These are phyloP conservation scores for Remorina albescens DNA, from an alignment of 2,797 vertebrate species.

Conservation along the genomic window DNA sequence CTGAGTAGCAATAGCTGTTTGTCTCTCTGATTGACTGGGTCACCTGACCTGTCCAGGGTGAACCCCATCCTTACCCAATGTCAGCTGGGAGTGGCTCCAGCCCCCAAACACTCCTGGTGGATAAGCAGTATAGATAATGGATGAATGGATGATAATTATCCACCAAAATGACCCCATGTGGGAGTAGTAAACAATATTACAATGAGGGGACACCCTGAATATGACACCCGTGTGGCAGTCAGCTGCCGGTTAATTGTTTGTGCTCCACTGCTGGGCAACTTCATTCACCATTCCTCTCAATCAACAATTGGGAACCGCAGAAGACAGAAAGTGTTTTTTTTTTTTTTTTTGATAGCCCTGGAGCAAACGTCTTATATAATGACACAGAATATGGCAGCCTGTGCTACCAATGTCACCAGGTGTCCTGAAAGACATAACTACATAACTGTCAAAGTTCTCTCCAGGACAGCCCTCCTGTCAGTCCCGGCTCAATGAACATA, in stretches of 20 bases:
- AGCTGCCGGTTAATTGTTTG: neutral
- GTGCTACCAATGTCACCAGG: neutral
- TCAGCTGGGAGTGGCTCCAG: no score
- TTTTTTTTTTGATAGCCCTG: neutral
- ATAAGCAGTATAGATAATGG: no score
- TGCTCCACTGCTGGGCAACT: neutral
- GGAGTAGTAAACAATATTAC: neutral
- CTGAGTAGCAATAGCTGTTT: no score
- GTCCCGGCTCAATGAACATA: conserved; percentile 8
- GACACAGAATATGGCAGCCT: neutral
- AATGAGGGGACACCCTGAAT: neutral
- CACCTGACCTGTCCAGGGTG: no score
- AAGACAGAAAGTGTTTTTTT: neutral
- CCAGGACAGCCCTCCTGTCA: conserved; percentile 8
- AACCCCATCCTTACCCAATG: no score
- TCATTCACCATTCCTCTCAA: neutral
- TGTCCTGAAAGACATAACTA: neutral
- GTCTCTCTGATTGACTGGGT: no score
- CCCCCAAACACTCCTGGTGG: no score
- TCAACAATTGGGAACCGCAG: neutral
- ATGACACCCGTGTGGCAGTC: neutral
- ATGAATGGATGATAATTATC: no score
- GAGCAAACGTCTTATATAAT: neutral
- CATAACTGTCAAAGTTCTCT: neutral
- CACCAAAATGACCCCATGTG: no score